phyloP scores from a whole-genome alignment of 2,797 vertebrate genomes.

The Malurus splendens region DNA sequence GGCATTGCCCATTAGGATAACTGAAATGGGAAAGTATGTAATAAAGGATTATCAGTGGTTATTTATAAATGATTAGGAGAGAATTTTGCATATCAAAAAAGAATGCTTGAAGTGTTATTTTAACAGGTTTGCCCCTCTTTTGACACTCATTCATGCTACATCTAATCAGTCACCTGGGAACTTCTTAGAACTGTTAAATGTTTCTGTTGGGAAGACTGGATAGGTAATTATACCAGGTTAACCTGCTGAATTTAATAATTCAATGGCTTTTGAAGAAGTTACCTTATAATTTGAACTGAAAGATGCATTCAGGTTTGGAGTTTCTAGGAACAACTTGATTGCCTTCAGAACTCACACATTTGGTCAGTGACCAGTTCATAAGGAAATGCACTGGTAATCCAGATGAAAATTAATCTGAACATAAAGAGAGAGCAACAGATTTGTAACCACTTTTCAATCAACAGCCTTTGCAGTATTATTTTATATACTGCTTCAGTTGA shows the following conservation, averaged over 20 bases:
- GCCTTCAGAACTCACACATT: neutral
- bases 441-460: neutral
- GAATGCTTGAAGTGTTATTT: neutral
- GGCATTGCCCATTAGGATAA: neutral
- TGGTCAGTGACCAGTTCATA: neutral
- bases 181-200: neutral
- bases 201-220: neutral
- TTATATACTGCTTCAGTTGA: neutral
- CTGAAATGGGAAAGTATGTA: neutral
- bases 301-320: neutral
- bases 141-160: neutral
- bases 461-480: neutral
- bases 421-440: neutral
- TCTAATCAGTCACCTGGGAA: neutral
- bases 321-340: neutral
- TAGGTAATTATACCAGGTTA: neutral
- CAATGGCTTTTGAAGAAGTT: neutral
- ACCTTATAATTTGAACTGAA: neutral
- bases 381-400: neutral
- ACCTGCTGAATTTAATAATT: neutral
- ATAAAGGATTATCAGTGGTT: fast-evolving
- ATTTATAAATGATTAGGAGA: neutral
- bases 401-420: neutral
- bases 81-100: neutral
- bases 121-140: neutral